Percentiles rank a stretch among this genome's conserved stretches.
These are phyloP conservation scores for Gouania willdenowi DNA, from an alignment of 2,797 vertebrate genomes.

Conservation along the genomic window DNA sequence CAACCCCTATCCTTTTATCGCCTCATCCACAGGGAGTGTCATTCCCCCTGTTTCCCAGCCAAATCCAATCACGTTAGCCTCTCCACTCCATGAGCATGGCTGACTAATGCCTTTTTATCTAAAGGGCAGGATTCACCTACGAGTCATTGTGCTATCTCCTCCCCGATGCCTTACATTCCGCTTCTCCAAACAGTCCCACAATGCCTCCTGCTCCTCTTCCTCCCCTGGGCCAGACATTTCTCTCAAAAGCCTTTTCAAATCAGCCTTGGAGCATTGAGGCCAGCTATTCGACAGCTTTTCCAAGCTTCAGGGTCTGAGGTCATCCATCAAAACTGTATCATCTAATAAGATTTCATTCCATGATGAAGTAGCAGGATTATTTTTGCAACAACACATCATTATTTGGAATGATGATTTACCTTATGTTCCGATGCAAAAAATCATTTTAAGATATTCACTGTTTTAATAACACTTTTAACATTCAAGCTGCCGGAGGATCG, in stretches of 20 bases:
- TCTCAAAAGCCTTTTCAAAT: slow-evolving; percentile 24
- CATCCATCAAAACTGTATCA: slow-evolving; percentile 3
- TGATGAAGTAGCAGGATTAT: too few relatives aligned
- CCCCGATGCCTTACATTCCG: slow-evolving; percentile 11
- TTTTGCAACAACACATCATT: too few relatives aligned
- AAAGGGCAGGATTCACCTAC: slow-evolving; percentile 33
- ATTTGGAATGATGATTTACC: too few relatives aligned
- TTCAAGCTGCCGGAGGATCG: too few relatives aligned
- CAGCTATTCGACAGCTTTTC: slow-evolving; percentile 31
- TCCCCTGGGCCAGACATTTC: slow-evolving; percentile 22
- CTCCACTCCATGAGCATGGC: slow-evolving; percentile 15
- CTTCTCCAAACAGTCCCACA: background rate
- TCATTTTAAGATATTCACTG: too few relatives aligned
- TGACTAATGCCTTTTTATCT: slow-evolving; percentile 49
- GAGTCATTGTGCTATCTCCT: slow-evolving; percentile 16
- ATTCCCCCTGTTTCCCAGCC: slow-evolving; percentile 15
- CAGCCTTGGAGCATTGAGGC: slow-evolving; percentile 1
- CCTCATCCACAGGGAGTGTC: slow-evolving; percentile 10
- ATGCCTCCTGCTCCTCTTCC: background rate
- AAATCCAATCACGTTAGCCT: slow-evolving; percentile 39
- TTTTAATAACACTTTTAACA: too few relatives aligned
- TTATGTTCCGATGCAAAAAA: too few relatives aligned
- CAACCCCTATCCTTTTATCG: background rate
- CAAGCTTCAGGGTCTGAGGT: background rate
- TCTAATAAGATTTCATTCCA: too few relatives aligned